phyloP scores from a whole-genome alignment of 2,113 vertebrate species.

The Ramphastos sulfuratus region DNA sequence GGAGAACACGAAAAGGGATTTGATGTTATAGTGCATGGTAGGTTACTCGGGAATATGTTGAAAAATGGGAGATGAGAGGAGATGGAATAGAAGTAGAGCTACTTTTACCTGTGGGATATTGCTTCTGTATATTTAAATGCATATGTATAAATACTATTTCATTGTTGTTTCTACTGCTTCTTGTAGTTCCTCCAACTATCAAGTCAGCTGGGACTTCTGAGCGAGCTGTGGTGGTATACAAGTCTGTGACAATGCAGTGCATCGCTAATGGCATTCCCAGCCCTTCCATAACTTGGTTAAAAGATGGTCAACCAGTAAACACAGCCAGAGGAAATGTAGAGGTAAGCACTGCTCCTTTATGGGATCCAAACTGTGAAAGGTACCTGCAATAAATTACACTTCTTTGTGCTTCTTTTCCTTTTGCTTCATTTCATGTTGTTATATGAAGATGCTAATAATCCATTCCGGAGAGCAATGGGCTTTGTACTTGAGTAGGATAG shows the following conservation, averaged over 20 bases:
- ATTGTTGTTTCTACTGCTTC: neutral
- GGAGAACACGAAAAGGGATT: constrained; percentile 86
- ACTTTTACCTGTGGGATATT: neutral
- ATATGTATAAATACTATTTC: neutral
- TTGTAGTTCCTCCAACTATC: constrained; percentile 89
- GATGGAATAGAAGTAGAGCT: neutral
- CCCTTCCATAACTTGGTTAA: constrained; percentile 93
- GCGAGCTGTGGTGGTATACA: constrained; percentile 84
- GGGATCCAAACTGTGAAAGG: neutral
- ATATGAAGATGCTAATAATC: neutral
- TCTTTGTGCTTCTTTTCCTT: neutral
- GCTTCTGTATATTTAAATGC: neutral
- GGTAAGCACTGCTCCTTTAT: constrained; percentile 72
- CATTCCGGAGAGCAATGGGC: neutral
- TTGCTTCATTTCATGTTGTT: neutral
- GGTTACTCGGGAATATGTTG: neutral
- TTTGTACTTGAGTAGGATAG: neutral
- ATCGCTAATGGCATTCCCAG: constrained; percentile 88
- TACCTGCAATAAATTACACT: neutral
- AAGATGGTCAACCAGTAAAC: constrained; percentile 89
- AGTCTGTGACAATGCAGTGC: constrained; percentile 85
- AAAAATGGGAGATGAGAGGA: neutral
- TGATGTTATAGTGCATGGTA: constrained; percentile 91
- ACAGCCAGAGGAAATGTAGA: constrained; percentile 82
- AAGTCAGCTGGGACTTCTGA: constrained; percentile 81